Percentiles rank a stretch among this genome's conserved stretches.
phyloP scores from a whole-genome alignment of 2,797 vertebrate genomes.

The Rhinogobio ventralis region DNA sequence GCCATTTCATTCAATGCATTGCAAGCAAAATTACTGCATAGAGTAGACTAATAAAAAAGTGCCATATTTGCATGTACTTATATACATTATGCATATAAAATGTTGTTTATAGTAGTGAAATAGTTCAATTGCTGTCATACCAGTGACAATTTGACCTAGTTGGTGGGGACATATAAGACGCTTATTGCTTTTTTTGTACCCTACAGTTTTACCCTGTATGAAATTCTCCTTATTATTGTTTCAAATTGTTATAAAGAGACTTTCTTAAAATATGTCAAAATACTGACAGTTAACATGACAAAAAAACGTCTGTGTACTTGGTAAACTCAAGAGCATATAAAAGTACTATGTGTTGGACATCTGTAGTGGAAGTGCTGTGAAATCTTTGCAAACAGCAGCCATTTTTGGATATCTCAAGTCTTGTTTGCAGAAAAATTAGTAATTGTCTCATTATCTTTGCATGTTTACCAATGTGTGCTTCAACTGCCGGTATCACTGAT shows the following conservation, averaged over 20 bases:
- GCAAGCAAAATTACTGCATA: neutral
- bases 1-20: neutral
- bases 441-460: neutral
- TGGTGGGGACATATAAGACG: neutral
- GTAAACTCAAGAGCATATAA: neutral
- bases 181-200: neutral
- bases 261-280: neutral
- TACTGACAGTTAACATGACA: neutral
- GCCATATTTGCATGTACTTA: neutral
- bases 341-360: neutral
- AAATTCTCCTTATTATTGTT: neutral
- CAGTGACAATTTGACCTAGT: neutral
- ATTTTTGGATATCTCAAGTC: neutral
- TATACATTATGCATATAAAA: neutral
- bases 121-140: neutral
- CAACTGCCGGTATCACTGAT: neutral
- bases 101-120: neutral
- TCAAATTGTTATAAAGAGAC: neutral
- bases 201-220: neutral
- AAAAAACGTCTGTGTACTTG: neutral
- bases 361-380: conserved; percentile 11
- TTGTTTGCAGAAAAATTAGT: neutral
- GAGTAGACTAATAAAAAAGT: neutral
- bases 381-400: neutral
- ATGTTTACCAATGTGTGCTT: neutral